Evolutionary conservation across 2,113 vertebrate genomes (phyloP).

Genomic region (Cervus canadensis): DNA sequence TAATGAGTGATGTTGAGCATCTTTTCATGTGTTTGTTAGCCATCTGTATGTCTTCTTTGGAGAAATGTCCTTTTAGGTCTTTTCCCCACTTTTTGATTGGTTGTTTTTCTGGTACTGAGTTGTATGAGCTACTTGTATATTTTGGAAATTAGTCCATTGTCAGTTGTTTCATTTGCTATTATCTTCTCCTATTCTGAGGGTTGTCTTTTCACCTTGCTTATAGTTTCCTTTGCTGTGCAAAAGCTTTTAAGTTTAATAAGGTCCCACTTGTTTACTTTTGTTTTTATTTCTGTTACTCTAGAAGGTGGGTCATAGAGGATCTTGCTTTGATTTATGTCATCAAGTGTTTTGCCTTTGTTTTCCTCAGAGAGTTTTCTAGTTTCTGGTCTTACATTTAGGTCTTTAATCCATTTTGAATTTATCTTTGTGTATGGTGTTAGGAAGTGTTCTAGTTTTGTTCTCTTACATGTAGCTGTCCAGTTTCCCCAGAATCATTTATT

Average conservation of each 20-base stretch:
- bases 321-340: not conserved
- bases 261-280: not conserved
- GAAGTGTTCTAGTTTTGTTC: not conserved
- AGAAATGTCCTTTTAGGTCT: not conserved
- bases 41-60: not conserved
- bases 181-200: not conserved
- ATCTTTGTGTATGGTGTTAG: not conserved
- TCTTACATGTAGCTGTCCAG: not conserved
- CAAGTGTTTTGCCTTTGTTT: not conserved
- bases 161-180: not conserved
- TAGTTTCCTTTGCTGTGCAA: not conserved
- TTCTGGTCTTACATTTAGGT: not conserved
- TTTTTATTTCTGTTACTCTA: not conserved
- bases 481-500: not conserved
- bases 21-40: not conserved
- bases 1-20: not conserved
- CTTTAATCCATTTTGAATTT: not conserved
- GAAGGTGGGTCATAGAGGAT: not conserved
- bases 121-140: not conserved
- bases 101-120: not conserved
- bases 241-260: not conserved
- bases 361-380: not conserved
- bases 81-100: not conserved
- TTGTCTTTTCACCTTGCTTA: not conserved
- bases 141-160: not conserved